Conservation (phyloP, 64 coral and sea anemone species). For the Orbicella faveolata region DNA sequence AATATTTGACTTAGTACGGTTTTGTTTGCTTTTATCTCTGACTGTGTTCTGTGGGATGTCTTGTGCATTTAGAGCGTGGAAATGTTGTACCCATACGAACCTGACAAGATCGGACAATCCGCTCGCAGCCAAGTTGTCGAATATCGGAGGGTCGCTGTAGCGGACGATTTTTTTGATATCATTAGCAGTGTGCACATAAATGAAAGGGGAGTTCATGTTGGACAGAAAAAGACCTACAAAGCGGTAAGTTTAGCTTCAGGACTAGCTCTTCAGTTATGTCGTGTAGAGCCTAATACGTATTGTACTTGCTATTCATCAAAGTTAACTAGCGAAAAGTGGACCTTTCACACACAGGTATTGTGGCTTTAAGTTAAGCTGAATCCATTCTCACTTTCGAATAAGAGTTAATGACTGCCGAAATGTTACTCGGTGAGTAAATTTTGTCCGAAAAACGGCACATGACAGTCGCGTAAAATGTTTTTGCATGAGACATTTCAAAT, state of each 20-base stretch:
- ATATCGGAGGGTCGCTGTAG: slow-evolving; percentile 68
- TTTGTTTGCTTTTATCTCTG: slow-evolving; percentile 45
- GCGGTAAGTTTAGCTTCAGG: slow-evolving; percentile 59
- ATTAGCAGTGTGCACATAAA: slow-evolving; percentile 79
- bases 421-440: neutral
- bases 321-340: slow-evolving; percentile 1
- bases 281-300: neutral
- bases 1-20: slow-evolving; percentile 29
- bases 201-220: slow-evolving; percentile 72
- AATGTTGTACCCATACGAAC: slow-evolving; percentile 63
- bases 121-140: slow-evolving; percentile 58
- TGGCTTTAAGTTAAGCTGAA: neutral
- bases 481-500: slow-evolving; percentile 3
- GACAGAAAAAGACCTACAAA: slow-evolving; percentile 77
- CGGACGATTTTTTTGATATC: slow-evolving; percentile 80
- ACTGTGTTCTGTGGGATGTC: slow-evolving; percentile 56
- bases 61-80: slow-evolving; percentile 74
- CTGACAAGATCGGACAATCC: slow-evolving; percentile 40
- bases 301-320: neutral
- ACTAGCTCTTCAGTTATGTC: neutral
- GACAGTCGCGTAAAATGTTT: neutral
- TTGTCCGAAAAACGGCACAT: neutral
- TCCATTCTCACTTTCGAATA: neutral
- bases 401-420: neutral
- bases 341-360: neutral